Evolutionary conservation across 2,888 invertebrate genomes (phyloP), one percentile per base, ranked within the genome.

Genomic region (Sialis fuliginosa): DNA sequence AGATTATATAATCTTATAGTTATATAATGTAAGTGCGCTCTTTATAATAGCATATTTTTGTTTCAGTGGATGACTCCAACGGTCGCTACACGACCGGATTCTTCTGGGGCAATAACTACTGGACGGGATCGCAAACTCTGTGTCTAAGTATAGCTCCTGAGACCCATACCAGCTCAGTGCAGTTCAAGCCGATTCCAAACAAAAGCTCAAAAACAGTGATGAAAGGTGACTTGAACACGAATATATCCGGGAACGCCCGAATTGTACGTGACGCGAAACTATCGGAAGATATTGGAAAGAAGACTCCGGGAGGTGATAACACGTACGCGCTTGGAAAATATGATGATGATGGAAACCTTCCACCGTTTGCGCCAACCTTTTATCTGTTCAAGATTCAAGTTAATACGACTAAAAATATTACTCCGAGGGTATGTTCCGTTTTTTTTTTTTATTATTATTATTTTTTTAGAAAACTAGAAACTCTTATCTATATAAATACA

Each of bases 31-130:
- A 22, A 22, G 22, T 22, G 22, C 4, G 22, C 22, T 22, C 4
- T 22, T 2, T 22, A 22, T 22, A 22, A 22, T 4, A 22, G 22
- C 22, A 22, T 22, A 22, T 22, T 22, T 54, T 50, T 52, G 43
- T 68, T 67, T 39, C 60, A 78, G 77, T 77, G 75, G 74, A 74
- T 53, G 77, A 78, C 61, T 81, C 85, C 22, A 80, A 81, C 57
- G 84, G 84, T 0, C 75, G 81, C 51, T 84, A 85, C 62, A 77
- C 81, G 9, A 77, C 80, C 2, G 82, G 82, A 63, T 83, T 82
- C 72, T 82, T 81, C 66, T 84, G 82, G 74, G 85, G 84, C 48
- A 85, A 85, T 65, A 79, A 81, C 62, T 85, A 81, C 64, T 85
- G 83, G 83, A 75, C 80, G 49, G 85, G 84, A 47, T 85, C 85